Base-by-base conservation (phyloP, 2,113 vertebrate species). In the Muscicapa adusta region DNA sequence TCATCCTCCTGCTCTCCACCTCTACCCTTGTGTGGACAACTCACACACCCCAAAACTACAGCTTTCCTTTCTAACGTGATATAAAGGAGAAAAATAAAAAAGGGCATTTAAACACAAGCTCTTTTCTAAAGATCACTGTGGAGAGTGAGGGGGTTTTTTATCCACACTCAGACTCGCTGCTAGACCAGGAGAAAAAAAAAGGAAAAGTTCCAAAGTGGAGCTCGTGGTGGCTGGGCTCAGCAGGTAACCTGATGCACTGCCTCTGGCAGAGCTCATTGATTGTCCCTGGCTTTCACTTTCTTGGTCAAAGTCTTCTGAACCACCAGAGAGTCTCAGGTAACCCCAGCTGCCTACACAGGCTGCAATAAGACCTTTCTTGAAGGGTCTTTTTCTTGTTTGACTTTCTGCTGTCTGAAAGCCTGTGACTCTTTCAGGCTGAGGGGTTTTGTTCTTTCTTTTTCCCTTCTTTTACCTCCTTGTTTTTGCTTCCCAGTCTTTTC, bases 241-340 rank as follows among this genome's bases (percentile, higher is more conserved):
- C 76, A 85, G 94, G 97, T 96, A 98, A 98, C 18, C 5, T 0
- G 89, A 98, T 97, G 89, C 81, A 1, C 14, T 26, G 53, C 68
- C 26, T 47, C 85, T 94, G 90, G 86, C 91, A 71, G 89, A 84
- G 60, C 86, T 77, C 96, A 97, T 98, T 81, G 92, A 98, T 97
- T 58, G 87, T 73, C 97, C 95, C 96, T 93, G 88, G 92, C 77
- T 54, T 97, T 95, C 95, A 96, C 97, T 97, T 97, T 98, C 97
- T 96, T 96, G 92, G 96, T 96, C 92, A 96, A 96, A 98, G 91
- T 97, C 96, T 93, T 96, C 94, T 90, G 96, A 82, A 40, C 97
- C 96, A 67, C 97, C 95, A 89, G 96, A 96, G 97, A 96, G 93
- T 94, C 89, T 97, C 93, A 2, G 43, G 97, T 97, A 98, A 98